A percentile compares a stretch with the other conserved stretches of the same genome.
Conservation (phyloP, 2,797 vertebrate species). For the Sciaenops ocellatus region DNA sequence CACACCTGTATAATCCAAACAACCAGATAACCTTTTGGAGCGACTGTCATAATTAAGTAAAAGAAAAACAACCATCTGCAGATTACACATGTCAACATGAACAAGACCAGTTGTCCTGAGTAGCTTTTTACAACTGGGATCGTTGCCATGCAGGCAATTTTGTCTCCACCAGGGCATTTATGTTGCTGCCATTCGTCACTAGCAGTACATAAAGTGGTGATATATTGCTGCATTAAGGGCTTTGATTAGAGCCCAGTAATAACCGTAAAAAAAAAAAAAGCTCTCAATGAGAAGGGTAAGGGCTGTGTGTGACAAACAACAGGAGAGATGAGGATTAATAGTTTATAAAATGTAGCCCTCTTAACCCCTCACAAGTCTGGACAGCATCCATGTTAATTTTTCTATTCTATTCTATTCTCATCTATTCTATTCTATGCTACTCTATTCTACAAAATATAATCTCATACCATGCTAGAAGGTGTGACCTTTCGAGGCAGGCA, state of each 20-base stretch:
- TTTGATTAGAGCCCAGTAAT: constrained; percentile 45
- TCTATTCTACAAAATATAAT: background rate
- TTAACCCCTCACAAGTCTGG: background rate
- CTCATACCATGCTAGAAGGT: constrained; percentile 1
- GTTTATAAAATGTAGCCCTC: background rate
- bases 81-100: background rate
- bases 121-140: constrained; percentile 38
- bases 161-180: constrained; percentile 25
- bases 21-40: background rate
- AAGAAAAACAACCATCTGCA: constrained; percentile 14
- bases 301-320: constrained; percentile 14
- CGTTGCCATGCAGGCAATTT: constrained; percentile 39
- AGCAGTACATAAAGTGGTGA: constrained; percentile 47
- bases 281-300: constrained; percentile 34
- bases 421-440: background rate
- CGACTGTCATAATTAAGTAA: background rate
- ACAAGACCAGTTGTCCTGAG: constrained; percentile 21
- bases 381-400: background rate
- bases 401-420: constrained; percentile 2
- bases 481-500: background rate
- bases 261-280: constrained; percentile 42
- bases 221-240: constrained; percentile 41
- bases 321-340: background rate
- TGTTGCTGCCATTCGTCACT: constrained; percentile 36
- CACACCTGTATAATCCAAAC: background rate